phyloP scores from a whole-genome alignment of 2,888 invertebrate genomes.

The Mythimna lalbum region DNA sequence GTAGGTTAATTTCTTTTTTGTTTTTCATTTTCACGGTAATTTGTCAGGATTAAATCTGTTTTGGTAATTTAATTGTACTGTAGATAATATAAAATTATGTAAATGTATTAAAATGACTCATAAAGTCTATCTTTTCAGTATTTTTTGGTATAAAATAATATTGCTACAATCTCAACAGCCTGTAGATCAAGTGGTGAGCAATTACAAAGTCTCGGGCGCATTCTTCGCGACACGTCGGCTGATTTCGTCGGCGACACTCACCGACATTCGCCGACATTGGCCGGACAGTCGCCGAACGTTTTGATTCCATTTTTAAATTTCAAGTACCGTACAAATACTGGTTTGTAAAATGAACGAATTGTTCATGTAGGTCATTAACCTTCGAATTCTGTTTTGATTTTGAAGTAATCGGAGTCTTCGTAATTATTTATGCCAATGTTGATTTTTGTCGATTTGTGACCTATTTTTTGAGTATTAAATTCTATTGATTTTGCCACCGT shows the following conservation, averaged over 20 bases:
- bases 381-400: slow-evolving; percentile 48
- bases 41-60: not conserved
- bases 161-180: slow-evolving; percentile 59
- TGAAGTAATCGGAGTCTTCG: not conserved
- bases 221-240: slow-evolving; percentile 83
- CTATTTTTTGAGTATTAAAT: not conserved
- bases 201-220: slow-evolving; percentile 81
- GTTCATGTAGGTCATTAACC: slow-evolving; percentile 64
- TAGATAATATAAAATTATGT: too few species aligned
- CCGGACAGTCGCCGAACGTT: slow-evolving; percentile 52
- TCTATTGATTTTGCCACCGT: not conserved
- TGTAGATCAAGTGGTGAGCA: slow-evolving; percentile 71
- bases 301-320: slow-evolving; percentile 69
- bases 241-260: slow-evolving; percentile 66
- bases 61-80: not conserved
- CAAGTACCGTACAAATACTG: slow-evolving; percentile 65
- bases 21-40: not conserved
- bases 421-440: slow-evolving; percentile 8
- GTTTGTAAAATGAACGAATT: slow-evolving; percentile 60
- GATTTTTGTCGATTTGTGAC: not conserved
- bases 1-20: too few species aligned
- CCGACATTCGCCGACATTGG: slow-evolving; percentile 52
- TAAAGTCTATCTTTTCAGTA: not conserved
- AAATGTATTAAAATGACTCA: too few species aligned
- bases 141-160: not conserved